Evolutionary conservation across 2,113 vertebrate species (phyloP), one percentile per base, ranked within the genome.

Genomic region (Pangasianodon gigas): DNA sequence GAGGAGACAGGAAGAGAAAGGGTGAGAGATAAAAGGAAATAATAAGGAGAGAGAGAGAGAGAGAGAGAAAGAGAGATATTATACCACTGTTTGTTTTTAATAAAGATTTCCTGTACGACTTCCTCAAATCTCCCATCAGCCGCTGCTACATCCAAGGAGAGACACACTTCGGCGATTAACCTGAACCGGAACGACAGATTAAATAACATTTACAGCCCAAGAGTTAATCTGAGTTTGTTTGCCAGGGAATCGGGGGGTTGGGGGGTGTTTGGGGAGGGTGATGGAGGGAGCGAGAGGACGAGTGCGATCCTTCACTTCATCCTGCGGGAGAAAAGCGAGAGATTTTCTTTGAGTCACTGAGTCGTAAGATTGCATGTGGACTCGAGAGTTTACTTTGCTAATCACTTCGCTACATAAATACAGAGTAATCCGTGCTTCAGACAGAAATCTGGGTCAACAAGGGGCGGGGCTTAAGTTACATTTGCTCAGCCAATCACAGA

Each of bases 261-360:
- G 62, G 84, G 60, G 44, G 37, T 29, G 32, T 58, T 58, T 84
- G 51, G 88, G 67, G 67, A 51, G 90, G 46, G 46, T 46, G 82
- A n/a, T n/a, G 4, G 46, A 79, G 56, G 44, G 87, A 90, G 52
- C 9, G 85, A 88, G 89, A 91, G 44, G 89, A 89, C 92, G 93
- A 95, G 95, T 93, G 94, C 60, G 90, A 84, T 90, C 87, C 88
- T 90, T 92, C 52, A 84, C 56, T 91, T 92, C 89, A 91, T 92
- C 92, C 89, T 90, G 86, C 94, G 93, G 94, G 94, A 82, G 46
- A 32, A 94, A 94, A 94, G 93, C 89, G 85, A 92, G 92, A 95
- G 95, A 96, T 96, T 95, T 94, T 95, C 94, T 95, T 94, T 94
- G 93, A 96, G 92, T 92, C 95, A 96, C 91, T 96, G 96, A 95